Evolutionary conservation across 2,888 invertebrate species (phyloP).

Genomic region (Drosophila mayaguana): DNA sequence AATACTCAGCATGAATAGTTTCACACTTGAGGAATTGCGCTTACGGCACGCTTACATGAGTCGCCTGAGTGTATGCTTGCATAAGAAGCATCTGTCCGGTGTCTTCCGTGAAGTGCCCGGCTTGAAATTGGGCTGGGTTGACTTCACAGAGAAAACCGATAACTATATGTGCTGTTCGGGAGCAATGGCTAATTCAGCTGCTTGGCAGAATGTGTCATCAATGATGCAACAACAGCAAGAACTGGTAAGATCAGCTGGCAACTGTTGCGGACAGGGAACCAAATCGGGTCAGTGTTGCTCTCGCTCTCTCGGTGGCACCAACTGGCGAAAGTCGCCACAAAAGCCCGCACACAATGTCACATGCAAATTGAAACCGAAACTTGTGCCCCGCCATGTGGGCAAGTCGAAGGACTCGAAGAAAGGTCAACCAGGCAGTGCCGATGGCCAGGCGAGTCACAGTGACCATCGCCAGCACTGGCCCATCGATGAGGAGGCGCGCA

Average conservation of each 20-base stretch:
- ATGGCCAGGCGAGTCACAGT: background rate
- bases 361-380: slow-evolving; percentile 29
- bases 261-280: background rate
- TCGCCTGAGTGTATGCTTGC: slow-evolving; percentile 70
- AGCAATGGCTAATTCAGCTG: background rate
- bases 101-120: slow-evolving; percentile 67
- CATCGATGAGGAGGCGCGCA: slow-evolving; percentile 15
- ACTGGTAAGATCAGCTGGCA: background rate
- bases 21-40: slow-evolving; percentile 65
- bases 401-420: background rate
- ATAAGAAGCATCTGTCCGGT: slow-evolving; percentile 63
- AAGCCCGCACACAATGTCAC: slow-evolving; percentile 15
- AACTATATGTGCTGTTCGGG: background rate
- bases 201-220: slow-evolving; percentile 20
- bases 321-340: background rate
- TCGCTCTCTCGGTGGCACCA: slow-evolving; percentile 29
- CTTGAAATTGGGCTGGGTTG: slow-evolving; percentile 59
- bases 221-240: slow-evolving; percentile 13
- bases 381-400: slow-evolving; percentile 22
- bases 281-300: background rate
- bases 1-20: slow-evolving; percentile 61
- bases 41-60: slow-evolving; percentile 76
- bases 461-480: background rate
- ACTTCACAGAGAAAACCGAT: slow-evolving; percentile 45
- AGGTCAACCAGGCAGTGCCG: background rate